Evolutionary conservation across 1,140 invertebrate genomes (phyloP), one percentile per base, ranked within the genome.

Genomic region (Adoxophyes honmai): DNA sequence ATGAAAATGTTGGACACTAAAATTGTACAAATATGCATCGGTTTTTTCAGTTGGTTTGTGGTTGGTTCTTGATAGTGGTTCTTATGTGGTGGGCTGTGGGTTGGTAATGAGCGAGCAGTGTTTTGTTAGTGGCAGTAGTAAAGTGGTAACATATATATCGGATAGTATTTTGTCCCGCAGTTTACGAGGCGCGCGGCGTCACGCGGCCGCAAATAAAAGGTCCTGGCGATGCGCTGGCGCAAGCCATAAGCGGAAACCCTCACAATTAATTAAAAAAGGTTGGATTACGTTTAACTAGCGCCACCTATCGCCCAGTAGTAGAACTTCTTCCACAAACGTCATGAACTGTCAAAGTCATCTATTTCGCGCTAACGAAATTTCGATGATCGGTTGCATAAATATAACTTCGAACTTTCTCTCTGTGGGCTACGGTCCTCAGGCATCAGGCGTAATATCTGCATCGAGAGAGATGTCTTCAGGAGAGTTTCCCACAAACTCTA

Each of bases 11-110:
- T 35, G 48, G 61, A 73, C 70, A 73, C 62, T 64, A 62, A 68
- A 63, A 69, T 76, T 73, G 63, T 71, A 76, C 73, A 63, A 69
- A 73, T 73, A 63, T 71, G 73, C 73, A 76, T 68, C 61, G 39
- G 34, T 37, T 56, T 48, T 35, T 60, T 52, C 57, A 70, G 14
- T 6, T 39, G 28, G n/a, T n/a, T n/a, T 52, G 8, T 8, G 18
- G 28, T 35, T 48, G n/a, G 51, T n/a, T 54, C 10, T n/a, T 54
- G 0, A 42, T 56, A 13, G 15, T 54, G 56, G 57, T 33, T n/a
- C 2, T 11, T 21, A 34, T 38, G 57, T 34, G 0, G 6, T 54
- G 21, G 21, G 6, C 21, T 3, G 21, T 3, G 6, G 21, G 21
- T 28, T 2, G 21, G 21, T 28, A 28, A 3, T 28, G 2, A 6